These are phyloP conservation scores for Stylophora pistillata DNA, from an alignment of 64 coral and sea anemone genomes.

Conservation along the genomic window DNA sequence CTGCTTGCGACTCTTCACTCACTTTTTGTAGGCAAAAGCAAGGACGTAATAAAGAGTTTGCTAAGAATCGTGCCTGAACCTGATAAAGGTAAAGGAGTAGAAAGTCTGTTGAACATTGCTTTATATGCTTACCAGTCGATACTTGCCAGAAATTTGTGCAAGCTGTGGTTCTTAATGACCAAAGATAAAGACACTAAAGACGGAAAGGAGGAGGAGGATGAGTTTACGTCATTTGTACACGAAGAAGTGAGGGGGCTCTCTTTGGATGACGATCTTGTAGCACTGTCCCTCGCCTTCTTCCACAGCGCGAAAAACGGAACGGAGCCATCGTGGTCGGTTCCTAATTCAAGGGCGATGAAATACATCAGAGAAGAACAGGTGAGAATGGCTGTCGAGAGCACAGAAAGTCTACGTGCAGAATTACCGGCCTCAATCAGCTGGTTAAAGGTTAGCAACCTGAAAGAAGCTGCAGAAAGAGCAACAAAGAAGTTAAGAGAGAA, in stretches of 20 bases:
- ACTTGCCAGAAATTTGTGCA: slow-evolving; percentile 65
- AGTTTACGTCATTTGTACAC: slow-evolving; percentile 46
- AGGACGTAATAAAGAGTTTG: slow-evolving; percentile 22
- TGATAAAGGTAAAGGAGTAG: not conserved
- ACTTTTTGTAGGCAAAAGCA: slow-evolving; percentile 40
- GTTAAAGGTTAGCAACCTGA: not conserved
- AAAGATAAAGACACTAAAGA: too few species aligned
- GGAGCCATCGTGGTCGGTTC: slow-evolving; percentile 27
- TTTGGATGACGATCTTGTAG: slow-evolving; percentile 35
- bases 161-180: slow-evolving; percentile 3
- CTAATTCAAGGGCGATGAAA: slow-evolving; percentile 28
- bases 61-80: not conserved
- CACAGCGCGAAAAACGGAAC: not conserved
- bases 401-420: not conserved
- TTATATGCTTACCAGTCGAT: slow-evolving; percentile 65
- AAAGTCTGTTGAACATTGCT: slow-evolving; percentile 41
- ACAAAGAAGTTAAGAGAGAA: too few species aligned
- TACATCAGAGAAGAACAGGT: slow-evolving; percentile 12
- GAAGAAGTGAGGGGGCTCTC: not conserved
- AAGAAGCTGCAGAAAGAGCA: not conserved
- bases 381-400: slow-evolving; percentile 3
- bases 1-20: not conserved
- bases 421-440: not conserved
- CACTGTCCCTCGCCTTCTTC: slow-evolving; percentile 2
- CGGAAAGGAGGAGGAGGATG: not conserved